Conservation (phyloP, 2,888 invertebrate genomes). For the Aleiodes testaceus region DNA sequence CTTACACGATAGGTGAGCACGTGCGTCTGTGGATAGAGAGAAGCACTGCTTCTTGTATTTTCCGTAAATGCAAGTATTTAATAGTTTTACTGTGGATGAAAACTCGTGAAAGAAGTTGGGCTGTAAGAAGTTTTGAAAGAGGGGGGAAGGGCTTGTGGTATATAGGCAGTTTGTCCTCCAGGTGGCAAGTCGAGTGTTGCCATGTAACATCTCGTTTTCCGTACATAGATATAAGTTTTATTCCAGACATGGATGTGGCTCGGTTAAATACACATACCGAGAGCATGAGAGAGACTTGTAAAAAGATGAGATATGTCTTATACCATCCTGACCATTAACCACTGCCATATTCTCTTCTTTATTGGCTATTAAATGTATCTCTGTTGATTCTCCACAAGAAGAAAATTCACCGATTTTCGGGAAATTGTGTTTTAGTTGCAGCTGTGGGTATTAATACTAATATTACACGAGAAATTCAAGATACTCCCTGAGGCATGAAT, state of each 20-base stretch:
- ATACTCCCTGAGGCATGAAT: constrained; percentile 61
- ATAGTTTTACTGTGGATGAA: constrained; percentile 39
- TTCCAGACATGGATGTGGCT: constrained; percentile 23
- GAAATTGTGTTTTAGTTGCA: too few relatives aligned
- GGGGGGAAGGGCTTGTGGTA: constrained; percentile 3
- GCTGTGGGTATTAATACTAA: not conserved
- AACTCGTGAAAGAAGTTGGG: constrained; percentile 5
- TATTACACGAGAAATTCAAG: constrained; percentile 46
- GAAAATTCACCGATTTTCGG: too few relatives aligned
- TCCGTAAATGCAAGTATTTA: constrained; percentile 50
- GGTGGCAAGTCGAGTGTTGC: constrained; percentile 46
- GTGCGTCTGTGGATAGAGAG: constrained; percentile 43
- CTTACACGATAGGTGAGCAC: constrained; percentile 45
- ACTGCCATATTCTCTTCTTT: constrained; percentile 26
- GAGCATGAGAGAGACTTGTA: constrained; percentile 47
- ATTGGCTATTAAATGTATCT: constrained; percentile 22
- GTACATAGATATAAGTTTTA: constrained; percentile 60
- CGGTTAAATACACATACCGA: constrained; percentile 46
- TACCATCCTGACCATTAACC: constrained; percentile 25
- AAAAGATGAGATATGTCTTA: constrained; percentile 63
- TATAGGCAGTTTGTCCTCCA: constrained; percentile 49
- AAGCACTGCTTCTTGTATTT: constrained; percentile 51
- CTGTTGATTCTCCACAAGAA: too few relatives aligned
- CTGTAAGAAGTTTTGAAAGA: not conserved
- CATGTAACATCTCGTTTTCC: constrained; percentile 60